Evolutionary conservation across 2,797 vertebrate genomes (phyloP), one percentile per base, ranked within the genome.

Genomic region (Decapterus maruadsi): DNA sequence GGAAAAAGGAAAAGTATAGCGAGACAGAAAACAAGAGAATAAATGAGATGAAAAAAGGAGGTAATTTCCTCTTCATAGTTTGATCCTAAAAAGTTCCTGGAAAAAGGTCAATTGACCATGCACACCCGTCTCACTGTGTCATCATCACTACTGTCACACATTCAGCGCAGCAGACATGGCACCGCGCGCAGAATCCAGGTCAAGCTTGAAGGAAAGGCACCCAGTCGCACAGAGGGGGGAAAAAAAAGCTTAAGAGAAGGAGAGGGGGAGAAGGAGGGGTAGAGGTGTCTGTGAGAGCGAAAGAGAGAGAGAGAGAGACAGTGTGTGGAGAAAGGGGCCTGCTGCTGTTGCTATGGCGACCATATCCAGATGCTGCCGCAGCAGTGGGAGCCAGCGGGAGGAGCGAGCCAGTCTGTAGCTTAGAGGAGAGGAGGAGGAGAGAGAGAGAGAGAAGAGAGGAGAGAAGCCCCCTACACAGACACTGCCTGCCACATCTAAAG

Each of bases 281-380:
- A 61, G 55, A 68, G 53, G 57, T 42, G 86, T 87, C 75, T 82
- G 73, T 71, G 82, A 55, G 74, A 22, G 68, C 45, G 66, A 65
- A 81, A 29, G 71, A 51, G 68, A 16, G 68, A 7, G 56, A 16
- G 63, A 10, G 61, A 40, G 53, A 29, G 58, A 60, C 8, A 54
- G 53, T 51, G 57, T 75, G 78, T 71, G 70, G 29, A 46, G 57
- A 59, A 56, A 58, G 63, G 74, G 74, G 77, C 88, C 91, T 55
- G 19, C 85, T 88, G 84, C 82, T 93, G 93, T 94, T 94, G 84
- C 93, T 82, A 94, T 94, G 91, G 85, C 36, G 76, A 94, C 92
- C 78, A 91, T 83, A 93, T 94, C 93, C 93, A 94, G 93, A 93
- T 94, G 93, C 93, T 93, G 92, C 81, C 48, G 86, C 93, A 94